Conservation (phyloP, 2,113 vertebrate species). For the Zosterops pallidus region DNA sequence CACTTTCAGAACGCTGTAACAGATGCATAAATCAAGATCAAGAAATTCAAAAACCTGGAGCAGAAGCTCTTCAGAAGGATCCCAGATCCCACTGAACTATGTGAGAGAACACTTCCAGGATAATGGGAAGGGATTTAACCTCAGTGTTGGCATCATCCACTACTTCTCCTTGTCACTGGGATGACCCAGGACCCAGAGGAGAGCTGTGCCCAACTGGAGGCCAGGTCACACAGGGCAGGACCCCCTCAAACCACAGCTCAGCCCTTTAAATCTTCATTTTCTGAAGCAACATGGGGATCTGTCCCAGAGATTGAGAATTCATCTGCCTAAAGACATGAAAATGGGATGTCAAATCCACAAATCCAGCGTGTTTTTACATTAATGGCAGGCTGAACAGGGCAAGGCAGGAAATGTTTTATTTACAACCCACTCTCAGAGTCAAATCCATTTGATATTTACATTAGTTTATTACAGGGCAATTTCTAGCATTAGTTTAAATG, state of each 20-base stretch:
- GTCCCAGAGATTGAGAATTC: not conserved
- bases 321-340: not conserved
- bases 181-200: not conserved
- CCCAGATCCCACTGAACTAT: not conserved
- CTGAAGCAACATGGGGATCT: not conserved
- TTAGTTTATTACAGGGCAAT: constrained; percentile 7
- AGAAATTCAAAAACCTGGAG: not conserved
- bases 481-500: constrained; percentile 17
- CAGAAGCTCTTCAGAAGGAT: not conserved
- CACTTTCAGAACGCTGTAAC: not conserved
- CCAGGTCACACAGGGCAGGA: not conserved
- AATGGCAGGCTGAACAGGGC: not conserved
- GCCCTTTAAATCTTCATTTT: not conserved
- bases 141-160: not conserved
- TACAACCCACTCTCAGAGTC: not conserved
- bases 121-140: not conserved
- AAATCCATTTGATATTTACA: constrained; percentile 27
- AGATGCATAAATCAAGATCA: not conserved
- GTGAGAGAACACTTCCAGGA: not conserved
- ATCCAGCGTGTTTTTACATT: not conserved
- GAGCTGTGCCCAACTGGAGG: not conserved
- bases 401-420: constrained; percentile 26
- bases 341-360: not conserved
- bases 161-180: not conserved
- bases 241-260: not conserved